These are phyloP conservation scores for Scomberomorus guttatus DNA, from an alignment of 2,797 vertebrate species.

Conservation along the genomic window DNA sequence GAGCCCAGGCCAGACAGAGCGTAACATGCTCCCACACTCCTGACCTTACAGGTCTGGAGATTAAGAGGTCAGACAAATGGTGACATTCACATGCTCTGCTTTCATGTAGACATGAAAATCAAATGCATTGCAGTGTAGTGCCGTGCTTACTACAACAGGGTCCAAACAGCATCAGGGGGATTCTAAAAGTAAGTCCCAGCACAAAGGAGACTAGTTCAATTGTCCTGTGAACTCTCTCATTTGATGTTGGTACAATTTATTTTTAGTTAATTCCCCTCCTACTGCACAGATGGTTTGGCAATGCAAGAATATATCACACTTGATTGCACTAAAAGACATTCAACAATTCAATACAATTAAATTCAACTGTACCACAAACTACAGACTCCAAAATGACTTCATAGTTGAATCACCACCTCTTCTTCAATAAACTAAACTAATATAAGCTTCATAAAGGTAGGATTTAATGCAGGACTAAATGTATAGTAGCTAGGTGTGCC, in stretches of 20 bases:
- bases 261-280: constrained; percentile 16
- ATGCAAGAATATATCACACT: constrained; percentile 7
- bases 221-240: constrained; percentile 8
- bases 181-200: background rate
- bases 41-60: constrained; percentile 55
- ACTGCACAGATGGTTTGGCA: constrained; percentile 20
- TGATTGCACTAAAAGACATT: constrained; percentile 1
- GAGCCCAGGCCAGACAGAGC: constrained; percentile 37
- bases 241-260: constrained; percentile 1
- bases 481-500: background rate
- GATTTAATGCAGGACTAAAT: background rate
- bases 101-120: constrained; percentile 41
- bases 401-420: background rate
- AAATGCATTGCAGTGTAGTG: constrained; percentile 13
- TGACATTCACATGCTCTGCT: constrained; percentile 39
- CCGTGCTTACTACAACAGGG: background rate
- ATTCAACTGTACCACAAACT: background rate
- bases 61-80: constrained; percentile 55
- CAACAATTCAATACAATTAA: background rate
- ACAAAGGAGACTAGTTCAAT: constrained; percentile 16
- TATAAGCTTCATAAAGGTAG: background rate
- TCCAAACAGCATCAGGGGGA: background rate
- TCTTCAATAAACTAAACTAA: background rate
- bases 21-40: constrained; percentile 50
- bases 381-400: background rate